These are phyloP conservation scores for Bubo bubo DNA, from an alignment of 2,113 vertebrate species.

Conservation along the genomic window DNA sequence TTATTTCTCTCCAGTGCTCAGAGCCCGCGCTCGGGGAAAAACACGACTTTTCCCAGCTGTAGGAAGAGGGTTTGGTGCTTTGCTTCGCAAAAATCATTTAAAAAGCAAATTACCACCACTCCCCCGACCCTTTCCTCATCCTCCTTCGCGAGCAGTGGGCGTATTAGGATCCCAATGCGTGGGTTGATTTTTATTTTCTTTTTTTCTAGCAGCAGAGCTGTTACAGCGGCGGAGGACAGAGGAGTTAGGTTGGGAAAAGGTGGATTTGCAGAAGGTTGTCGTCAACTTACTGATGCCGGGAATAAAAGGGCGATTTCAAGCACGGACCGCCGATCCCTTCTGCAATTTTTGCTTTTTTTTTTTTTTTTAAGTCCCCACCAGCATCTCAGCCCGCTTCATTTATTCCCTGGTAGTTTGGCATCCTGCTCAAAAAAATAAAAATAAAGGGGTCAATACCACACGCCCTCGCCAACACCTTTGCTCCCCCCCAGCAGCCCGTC, in stretches of 20 bases:
- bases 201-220: background rate
- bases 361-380: background rate
- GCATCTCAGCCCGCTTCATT: background rate
- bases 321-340: background rate
- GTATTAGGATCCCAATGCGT: background rate
- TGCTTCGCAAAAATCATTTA: background rate
- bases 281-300: background rate
- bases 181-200: background rate
- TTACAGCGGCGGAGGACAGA: background rate
- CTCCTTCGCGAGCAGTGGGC: background rate
- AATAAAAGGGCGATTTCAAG: background rate
- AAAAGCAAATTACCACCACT: background rate
- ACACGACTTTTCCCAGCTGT: background rate
- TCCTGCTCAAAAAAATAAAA: background rate
- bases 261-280: background rate
- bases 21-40: background rate
- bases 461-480: fast-evolving
- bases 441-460: background rate
- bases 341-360: background rate
- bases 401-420: background rate
- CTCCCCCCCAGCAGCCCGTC: background rate
- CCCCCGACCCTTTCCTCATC: background rate
- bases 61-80: background rate
- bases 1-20: background rate
- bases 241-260: background rate